These are phyloP conservation scores for Oryzias curvinotus DNA, from an alignment of 2,113 vertebrate genomes.

Conservation along the genomic window DNA sequence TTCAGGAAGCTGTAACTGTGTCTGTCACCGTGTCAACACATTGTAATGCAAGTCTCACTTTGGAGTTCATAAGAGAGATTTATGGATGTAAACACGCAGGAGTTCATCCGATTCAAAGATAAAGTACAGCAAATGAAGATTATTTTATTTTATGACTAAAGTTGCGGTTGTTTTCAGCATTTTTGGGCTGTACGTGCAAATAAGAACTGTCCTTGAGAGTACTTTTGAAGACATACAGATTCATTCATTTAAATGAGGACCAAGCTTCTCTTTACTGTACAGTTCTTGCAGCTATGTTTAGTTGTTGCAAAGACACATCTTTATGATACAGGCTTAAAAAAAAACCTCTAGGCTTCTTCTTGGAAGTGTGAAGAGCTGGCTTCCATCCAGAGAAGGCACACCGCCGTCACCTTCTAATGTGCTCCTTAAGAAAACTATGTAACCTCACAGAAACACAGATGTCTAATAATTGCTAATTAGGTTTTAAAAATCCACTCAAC, in stretches of 20 bases:
- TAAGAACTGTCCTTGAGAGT: too few relatives aligned
- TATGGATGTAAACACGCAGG: background rate
- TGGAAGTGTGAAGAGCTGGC: conserved; percentile 32
- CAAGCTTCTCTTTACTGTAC: conserved; percentile 5
- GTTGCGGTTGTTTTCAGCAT: background rate
- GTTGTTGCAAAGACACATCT: background rate
- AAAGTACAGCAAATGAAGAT: too few relatives aligned
- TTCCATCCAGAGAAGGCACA: conserved; percentile 16
- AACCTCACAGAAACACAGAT: too few relatives aligned
- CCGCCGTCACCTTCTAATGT: conserved; percentile 14
- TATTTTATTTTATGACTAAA: background rate
- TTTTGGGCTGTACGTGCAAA: conserved; percentile 8
- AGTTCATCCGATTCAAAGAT: too few relatives aligned
- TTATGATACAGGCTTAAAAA: conserved; percentile 8
- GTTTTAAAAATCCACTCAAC: too few relatives aligned
- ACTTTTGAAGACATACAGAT: background rate
- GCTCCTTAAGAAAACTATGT: too few relatives aligned
- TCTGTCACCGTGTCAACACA: too few relatives aligned
- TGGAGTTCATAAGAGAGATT: conserved; percentile 31
- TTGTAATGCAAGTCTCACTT: conserved; percentile 10
- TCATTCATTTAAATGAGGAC: background rate
- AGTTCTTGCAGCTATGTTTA: conserved; percentile 8
- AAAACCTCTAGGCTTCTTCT: conserved; percentile 9
- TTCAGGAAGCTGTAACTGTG: too few relatives aligned
- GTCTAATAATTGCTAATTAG: too few relatives aligned